A percentile compares a stretch with the other conserved stretches of the same genome.
Evolutionary conservation across 1,140 invertebrate genomes (phyloP).

Genomic region (Trypoxylus dichotomus): DNA sequence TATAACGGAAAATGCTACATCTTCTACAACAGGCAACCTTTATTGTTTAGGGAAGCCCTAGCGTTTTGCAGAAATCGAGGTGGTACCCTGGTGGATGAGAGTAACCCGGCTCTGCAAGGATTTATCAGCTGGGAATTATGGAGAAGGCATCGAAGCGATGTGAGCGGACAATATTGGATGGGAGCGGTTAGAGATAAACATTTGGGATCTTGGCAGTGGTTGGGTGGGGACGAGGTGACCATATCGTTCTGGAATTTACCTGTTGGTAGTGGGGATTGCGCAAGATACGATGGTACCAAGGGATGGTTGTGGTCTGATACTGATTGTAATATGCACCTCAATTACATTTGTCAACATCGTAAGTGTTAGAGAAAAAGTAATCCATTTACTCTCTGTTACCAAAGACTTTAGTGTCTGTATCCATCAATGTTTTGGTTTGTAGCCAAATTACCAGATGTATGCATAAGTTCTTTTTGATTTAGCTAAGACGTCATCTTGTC

Average conservation of each 20-base stretch:
- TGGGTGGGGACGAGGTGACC: constrained; percentile 83
- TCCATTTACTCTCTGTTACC: too few species aligned
- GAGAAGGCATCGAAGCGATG: constrained; percentile 86
- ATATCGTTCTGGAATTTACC: constrained; percentile 92
- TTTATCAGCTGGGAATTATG: constrained; percentile 94
- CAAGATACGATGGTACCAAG: constrained; percentile 87
- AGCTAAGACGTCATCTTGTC: too few species aligned
- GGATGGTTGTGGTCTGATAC: constrained; percentile 95
- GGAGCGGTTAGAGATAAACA: constrained; percentile 84
- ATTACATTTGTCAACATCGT: constrained; percentile 95
- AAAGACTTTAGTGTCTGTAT: too few species aligned
- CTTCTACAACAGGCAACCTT: constrained; percentile 87
- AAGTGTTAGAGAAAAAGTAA: constrained; percentile 54
- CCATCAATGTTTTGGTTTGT: too few species aligned
- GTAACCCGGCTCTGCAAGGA: constrained; percentile 90
- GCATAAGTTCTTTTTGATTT: too few species aligned
- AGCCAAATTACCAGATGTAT: too few species aligned
- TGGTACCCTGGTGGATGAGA: constrained; percentile 85
- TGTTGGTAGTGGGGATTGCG: constrained; percentile 81
- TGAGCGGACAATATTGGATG: constrained; percentile 93
- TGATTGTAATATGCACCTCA: constrained; percentile 80
- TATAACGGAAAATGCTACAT: constrained; percentile 97
- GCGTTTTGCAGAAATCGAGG: constrained; percentile 78
- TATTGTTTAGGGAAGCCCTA: constrained; percentile 79
- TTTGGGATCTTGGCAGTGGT: constrained; percentile 86